A percentile compares a stretch with the other conserved stretches of the same genome.
Conservation (phyloP, 2,113 vertebrate genomes). For the Bambusicola thoracicus region DNA sequence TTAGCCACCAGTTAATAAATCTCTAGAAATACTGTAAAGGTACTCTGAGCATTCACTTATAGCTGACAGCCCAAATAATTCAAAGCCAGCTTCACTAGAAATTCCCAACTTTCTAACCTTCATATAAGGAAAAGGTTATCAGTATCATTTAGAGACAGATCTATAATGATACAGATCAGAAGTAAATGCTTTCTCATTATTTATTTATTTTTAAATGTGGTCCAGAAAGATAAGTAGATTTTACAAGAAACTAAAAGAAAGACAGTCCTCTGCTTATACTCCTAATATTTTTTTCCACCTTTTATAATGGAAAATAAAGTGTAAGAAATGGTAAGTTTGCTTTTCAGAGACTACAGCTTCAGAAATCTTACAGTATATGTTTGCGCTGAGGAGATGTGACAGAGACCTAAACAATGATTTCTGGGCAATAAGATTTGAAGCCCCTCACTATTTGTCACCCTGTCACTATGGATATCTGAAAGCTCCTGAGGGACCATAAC, state of each 20-base stretch:
- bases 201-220: neutral
- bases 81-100: neutral
- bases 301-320: neutral
- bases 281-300: neutral
- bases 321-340: neutral
- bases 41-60: neutral
- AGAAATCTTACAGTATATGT: neutral
- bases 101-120: neutral
- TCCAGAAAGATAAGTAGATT: neutral
- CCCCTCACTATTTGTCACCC: neutral
- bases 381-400: neutral
- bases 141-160: neutral
- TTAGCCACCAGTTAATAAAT: conserved; percentile 24
- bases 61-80: neutral
- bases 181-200: neutral
- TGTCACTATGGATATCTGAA: neutral
- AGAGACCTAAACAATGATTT: neutral
- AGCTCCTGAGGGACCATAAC: rapidly evolving
- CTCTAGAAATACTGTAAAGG: neutral
- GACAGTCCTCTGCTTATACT: neutral
- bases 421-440: neutral
- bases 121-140: neutral
- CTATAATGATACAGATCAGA: neutral
- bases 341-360: neutral
- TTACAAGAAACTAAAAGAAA: neutral